These are phyloP conservation scores for Cyrtonyx montezumae DNA, from an alignment of 2,113 vertebrate species.

Conservation along the genomic window DNA sequence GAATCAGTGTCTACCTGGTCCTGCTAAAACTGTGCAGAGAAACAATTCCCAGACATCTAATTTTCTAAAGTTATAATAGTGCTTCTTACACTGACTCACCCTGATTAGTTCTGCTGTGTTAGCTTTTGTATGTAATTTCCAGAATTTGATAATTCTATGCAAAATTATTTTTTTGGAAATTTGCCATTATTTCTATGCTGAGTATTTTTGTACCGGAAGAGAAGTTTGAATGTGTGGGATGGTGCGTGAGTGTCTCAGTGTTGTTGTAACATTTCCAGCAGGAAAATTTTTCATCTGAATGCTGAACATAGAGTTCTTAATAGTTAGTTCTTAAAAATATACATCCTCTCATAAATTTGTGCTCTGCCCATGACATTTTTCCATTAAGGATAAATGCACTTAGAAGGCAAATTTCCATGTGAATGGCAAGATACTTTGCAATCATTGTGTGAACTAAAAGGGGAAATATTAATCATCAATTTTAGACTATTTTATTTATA, in stretches of 20 bases:
- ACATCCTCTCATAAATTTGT: not conserved
- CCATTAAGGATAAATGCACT: not conserved
- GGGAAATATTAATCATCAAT: not conserved
- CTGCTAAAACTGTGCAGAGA: not conserved
- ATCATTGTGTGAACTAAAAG: not conserved
- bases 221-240: not conserved
- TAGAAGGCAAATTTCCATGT: constrained; percentile 11
- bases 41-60: not conserved
- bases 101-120: not conserved
- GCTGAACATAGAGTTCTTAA: not conserved
- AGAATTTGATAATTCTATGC: not conserved
- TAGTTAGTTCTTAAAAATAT: not conserved
- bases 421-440: not conserved
- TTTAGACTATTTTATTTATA: constrained; percentile 31
- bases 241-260: not conserved
- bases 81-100: not conserved
- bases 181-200: not conserved
- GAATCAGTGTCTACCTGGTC: not conserved
- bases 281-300: not conserved
- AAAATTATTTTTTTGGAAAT: not conserved
- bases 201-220: not conserved
- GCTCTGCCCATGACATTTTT: not conserved
- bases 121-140: not conserved
- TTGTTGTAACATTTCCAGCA: not conserved
- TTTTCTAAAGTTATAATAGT: not conserved